A percentile compares a stretch with the other conserved stretches of the same genome.
phyloP scores from a whole-genome alignment of 2,797 vertebrate species.

The Etheostoma perlongum region DNA sequence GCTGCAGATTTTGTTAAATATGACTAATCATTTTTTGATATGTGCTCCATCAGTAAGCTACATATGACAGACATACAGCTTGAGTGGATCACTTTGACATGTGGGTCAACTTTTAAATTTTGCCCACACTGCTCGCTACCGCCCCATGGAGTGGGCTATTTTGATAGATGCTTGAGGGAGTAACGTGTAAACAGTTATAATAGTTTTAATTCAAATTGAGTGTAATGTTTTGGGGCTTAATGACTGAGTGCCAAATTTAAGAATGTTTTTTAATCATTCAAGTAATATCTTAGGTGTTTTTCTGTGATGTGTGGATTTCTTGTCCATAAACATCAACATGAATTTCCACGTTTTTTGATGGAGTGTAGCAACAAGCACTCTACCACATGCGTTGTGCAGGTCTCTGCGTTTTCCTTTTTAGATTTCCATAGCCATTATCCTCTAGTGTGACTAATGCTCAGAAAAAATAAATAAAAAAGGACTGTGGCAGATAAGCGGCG shows the following conservation, averaged over 20 bases:
- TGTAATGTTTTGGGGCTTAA: not conserved
- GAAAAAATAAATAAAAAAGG: constrained; percentile 32
- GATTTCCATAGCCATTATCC: constrained; percentile 34
- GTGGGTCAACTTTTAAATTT: constrained; percentile 5
- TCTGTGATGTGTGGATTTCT: not conserved
- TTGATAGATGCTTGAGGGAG: not conserved
- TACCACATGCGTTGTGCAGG: not conserved
- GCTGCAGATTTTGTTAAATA: not conserved
- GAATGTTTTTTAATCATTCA: not conserved
- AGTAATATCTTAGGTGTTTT: not conserved
- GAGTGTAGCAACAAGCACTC: constrained; percentile 6
- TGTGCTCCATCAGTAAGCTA: not conserved
- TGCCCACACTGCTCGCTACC: constrained; percentile 11
- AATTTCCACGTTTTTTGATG: not conserved
- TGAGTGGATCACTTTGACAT: constrained; percentile 3
- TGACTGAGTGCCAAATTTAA: not conserved
- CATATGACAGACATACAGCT: not conserved
- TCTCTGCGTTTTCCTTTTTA: constrained; percentile 24
- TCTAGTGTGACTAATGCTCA: constrained; percentile 60
- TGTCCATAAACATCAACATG: not conserved
- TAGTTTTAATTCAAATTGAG: not conserved
- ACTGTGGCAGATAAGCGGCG: constrained; percentile 84
- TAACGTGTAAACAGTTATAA: not conserved
- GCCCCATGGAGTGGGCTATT: constrained; percentile 3
- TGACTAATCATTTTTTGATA: too few species aligned